A percentile compares a stretch with the other conserved stretches of the same genome.
These are phyloP conservation scores for Hemicentrotus pulcherrimus DNA, from an alignment of 35 echinoderm and acorn worm genomes.

Conservation along the genomic window DNA sequence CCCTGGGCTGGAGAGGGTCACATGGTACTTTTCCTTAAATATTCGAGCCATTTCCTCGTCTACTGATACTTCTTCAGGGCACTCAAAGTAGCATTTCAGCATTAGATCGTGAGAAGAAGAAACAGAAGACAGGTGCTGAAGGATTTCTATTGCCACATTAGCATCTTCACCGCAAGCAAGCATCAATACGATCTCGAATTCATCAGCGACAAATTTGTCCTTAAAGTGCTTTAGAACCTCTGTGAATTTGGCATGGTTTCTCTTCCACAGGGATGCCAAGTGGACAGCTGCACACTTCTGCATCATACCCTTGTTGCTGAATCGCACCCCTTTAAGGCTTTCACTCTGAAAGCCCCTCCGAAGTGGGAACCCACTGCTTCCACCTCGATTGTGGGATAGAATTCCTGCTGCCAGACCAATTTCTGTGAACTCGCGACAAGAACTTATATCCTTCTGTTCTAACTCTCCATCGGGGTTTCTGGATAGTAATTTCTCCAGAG, in stretches of 20 bases:
- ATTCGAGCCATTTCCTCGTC: slow-evolving; percentile 41
- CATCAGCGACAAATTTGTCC: background rate
- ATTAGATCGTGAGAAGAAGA: slow-evolving; percentile 20
- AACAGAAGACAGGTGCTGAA: background rate
- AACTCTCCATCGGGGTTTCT: background rate
- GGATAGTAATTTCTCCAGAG: background rate
- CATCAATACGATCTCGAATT: background rate
- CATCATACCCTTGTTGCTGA: background rate
- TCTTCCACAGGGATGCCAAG: slow-evolving; percentile 25
- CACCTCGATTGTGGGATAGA: background rate
- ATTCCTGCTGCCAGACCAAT: slow-evolving; percentile 9
- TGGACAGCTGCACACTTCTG: slow-evolving; percentile 33
- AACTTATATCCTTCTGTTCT: background rate
- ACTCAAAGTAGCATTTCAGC: slow-evolving; percentile 35
- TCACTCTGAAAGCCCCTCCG: background rate
- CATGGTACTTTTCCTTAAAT: slow-evolving; percentile 22
- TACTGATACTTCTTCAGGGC: background rate
- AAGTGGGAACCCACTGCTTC: background rate
- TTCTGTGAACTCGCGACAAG: slow-evolving; percentile 30
- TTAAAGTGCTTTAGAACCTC: background rate
- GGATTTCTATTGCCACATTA: slow-evolving; percentile 26
- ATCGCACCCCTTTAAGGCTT: slow-evolving; percentile 6
- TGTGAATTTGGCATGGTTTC: slow-evolving; percentile 10
- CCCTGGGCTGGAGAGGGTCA: background rate
- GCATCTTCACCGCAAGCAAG: slow-evolving; percentile 46